A percentile compares a stretch with the other conserved stretches of the same genome.
phyloP scores from a whole-genome alignment of 2,888 invertebrate genomes.

The Diaperis boleti region DNA sequence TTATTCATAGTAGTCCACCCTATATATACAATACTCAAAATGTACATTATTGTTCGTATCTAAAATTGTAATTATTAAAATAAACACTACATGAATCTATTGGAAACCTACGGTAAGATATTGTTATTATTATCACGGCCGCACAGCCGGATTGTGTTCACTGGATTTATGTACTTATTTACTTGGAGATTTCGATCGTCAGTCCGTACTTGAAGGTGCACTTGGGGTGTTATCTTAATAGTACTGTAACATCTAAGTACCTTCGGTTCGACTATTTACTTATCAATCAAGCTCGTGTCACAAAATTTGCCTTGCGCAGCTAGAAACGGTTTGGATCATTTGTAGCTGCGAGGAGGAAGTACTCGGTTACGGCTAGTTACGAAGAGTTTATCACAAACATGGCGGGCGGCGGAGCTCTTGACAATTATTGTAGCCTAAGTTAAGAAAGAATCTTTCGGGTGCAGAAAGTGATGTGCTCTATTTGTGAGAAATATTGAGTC shows the following conservation, averaged over 20 bases:
- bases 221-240: slow-evolving; percentile 51
- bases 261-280: slow-evolving; percentile 29
- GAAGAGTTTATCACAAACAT: slow-evolving; percentile 31
- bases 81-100: slow-evolving; percentile 39
- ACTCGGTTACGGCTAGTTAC: slow-evolving; percentile 20
- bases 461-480: no score
- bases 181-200: slow-evolving; percentile 42
- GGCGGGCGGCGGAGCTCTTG: neutral
- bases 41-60: slow-evolving; percentile 39
- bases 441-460: neutral
- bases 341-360: slow-evolving; percentile 36
- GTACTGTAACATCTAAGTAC: slow-evolving; percentile 8
- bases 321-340: slow-evolving; percentile 21
- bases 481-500: no score
- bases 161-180: no score
- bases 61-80: slow-evolving; percentile 42
- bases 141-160: slow-evolving; percentile 50
- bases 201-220: slow-evolving; percentile 53
- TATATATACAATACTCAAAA: slow-evolving; percentile 32
- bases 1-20: slow-evolving; percentile 23
- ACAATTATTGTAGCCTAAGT: no score
- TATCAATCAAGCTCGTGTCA: slow-evolving; percentile 40
- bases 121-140: slow-evolving; percentile 51
- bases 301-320: slow-evolving; percentile 22
- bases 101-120: slow-evolving; percentile 38